Evolutionary conservation across 2,797 vertebrate species (phyloP).

Genomic region (Pygocentrus nattereri): DNA sequence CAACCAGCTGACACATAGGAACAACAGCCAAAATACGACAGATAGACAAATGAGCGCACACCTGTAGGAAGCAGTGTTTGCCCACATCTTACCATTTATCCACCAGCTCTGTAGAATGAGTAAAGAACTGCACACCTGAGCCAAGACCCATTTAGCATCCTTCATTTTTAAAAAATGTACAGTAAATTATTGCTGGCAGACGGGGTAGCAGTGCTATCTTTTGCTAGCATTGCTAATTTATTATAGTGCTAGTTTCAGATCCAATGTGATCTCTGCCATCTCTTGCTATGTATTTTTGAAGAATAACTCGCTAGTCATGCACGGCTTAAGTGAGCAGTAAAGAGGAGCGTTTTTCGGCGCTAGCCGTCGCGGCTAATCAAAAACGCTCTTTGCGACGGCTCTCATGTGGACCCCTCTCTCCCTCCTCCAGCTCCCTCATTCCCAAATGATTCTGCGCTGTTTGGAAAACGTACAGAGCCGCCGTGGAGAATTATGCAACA

Average conservation of each 20-base stretch:
- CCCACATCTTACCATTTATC: background rate
- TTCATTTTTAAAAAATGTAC: background rate
- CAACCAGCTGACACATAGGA: slow-evolving; percentile 68
- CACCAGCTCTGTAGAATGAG: background rate
- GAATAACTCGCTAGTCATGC: slow-evolving; percentile 51
- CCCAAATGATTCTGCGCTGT: slow-evolving; percentile 62
- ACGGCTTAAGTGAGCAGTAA: slow-evolving; percentile 42
- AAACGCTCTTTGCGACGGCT: slow-evolving; percentile 53
- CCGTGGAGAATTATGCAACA: slow-evolving; percentile 66
- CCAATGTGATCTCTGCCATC: slow-evolving; percentile 28
- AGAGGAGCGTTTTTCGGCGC: slow-evolving; percentile 30
- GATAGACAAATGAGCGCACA: slow-evolving; percentile 73
- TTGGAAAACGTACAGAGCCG: slow-evolving; percentile 55
- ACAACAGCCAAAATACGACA: slow-evolving; percentile 69
- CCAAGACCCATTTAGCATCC: background rate
- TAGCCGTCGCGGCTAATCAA: slow-evolving; percentile 50
- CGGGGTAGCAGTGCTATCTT: background rate
- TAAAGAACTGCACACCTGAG: background rate
- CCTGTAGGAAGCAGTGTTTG: slow-evolving; percentile 34
- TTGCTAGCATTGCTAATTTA: slow-evolving; percentile 12
- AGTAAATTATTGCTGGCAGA: slow-evolving; percentile 10
- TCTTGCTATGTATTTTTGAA: slow-evolving; percentile 23
- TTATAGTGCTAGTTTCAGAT: slow-evolving; percentile 28
- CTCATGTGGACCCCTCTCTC: slow-evolving; percentile 53
- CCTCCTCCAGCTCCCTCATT: slow-evolving; percentile 29